Conservation (phyloP, 1,140 invertebrate species). For the Archivesica marissinica region DNA sequence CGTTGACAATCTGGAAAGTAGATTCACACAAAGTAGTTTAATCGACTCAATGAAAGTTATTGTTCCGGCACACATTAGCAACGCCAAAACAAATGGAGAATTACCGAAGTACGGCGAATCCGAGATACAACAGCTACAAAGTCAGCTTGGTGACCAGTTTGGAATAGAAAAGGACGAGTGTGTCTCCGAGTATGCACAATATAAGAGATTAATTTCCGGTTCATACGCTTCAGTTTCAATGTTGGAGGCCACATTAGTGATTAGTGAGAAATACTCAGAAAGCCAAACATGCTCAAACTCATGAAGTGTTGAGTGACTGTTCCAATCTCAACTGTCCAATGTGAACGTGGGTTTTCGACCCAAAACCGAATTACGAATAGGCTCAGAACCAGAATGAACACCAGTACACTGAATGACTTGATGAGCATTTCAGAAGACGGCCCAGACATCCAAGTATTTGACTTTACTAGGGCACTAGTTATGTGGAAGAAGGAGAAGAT, state of each 20-base stretch:
- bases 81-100: neutral
- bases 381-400: conserved; percentile 10
- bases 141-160: neutral
- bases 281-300: neutral
- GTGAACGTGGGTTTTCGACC: conserved; percentile 49
- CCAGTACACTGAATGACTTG: conserved; percentile 24
- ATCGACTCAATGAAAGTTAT: neutral
- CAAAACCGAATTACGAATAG: conserved; percentile 38
- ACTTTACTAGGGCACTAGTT: conserved; percentile 10
- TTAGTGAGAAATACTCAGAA: neutral
- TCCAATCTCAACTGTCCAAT: conserved; percentile 23
- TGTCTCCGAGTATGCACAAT: neutral
- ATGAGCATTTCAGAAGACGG: conserved; percentile 53
- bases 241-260: neutral
- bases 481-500: conserved; percentile 30
- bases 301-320: conserved; percentile 4
- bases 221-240: neutral
- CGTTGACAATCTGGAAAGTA: neutral
- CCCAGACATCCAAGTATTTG: neutral
- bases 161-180: neutral
- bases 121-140: neutral
- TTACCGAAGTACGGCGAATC: neutral
- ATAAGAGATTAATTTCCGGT: neutral
- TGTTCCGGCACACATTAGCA: neutral
- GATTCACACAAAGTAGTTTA: neutral